Conservation (phyloP, 2,797 vertebrate species). For the Myotis planiceps region DNA sequence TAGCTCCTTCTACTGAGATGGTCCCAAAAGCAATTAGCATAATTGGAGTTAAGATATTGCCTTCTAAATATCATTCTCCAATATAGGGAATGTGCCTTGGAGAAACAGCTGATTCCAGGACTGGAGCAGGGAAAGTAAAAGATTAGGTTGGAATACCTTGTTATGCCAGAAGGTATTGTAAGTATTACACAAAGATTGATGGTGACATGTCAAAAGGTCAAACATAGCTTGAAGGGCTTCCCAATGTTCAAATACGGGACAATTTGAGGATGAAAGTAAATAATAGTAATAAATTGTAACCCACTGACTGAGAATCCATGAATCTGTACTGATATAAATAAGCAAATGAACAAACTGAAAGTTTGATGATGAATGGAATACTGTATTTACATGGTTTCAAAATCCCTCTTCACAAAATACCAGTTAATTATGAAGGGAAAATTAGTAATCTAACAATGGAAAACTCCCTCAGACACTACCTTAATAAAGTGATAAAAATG, state of each 20-base stretch:
- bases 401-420: constrained; percentile 13
- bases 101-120: neutral
- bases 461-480: neutral
- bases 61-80: neutral
- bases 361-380: constrained; percentile 1
- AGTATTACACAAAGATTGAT: neutral
- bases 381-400: neutral
- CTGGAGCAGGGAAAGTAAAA: neutral
- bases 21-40: neutral
- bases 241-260: neutral
- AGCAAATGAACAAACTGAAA: neutral
- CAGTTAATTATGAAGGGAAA: constrained; percentile 23
- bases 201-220: neutral
- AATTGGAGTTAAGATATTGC: neutral
- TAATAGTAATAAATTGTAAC: constrained; percentile 25
- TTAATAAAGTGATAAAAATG: constrained; percentile 2
- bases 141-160: neutral
- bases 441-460: neutral
- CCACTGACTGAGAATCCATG: neutral
- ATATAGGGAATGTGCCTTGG: neutral
- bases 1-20: neutral
- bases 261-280: constrained; percentile 5
- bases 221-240: neutral
- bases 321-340: neutral
- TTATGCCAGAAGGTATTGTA: neutral